A percentile compares a stretch with the other conserved stretches of the same genome.
phyloP scores from a whole-genome alignment of 2,888 invertebrate species.

The Platycnemis pennipes region DNA sequence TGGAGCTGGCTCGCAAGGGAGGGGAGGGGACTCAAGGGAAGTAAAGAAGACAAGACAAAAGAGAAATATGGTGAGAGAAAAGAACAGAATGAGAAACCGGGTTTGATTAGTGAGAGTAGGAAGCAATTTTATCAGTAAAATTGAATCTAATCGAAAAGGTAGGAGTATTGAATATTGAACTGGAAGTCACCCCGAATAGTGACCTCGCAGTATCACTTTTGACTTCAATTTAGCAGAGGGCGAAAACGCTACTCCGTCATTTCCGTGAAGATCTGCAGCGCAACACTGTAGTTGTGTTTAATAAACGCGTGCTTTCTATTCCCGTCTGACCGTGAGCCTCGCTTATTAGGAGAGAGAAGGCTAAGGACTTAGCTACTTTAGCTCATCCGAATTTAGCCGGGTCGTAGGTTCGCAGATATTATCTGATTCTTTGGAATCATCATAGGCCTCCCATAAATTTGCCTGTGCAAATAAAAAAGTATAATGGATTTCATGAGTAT shows the following conservation, averaged over 20 bases:
- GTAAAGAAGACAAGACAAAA: neutral
- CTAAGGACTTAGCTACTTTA: too few species aligned
- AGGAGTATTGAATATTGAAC: neutral
- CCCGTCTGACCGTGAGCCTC: too few species aligned
- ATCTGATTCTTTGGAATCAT: too few species aligned
- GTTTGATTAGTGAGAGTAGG: neutral
- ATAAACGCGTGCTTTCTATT: too few species aligned
- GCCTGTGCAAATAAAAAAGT: too few species aligned
- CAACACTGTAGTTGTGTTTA: too few species aligned
- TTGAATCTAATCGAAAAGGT: neutral
- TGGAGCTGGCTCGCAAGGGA: neutral
- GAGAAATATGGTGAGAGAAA: neutral
- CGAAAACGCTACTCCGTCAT: neutral
- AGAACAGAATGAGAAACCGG: neutral
- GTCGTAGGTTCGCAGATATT: too few species aligned
- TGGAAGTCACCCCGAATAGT: neutral
- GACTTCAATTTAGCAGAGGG: neutral
- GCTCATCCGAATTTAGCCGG: too few species aligned
- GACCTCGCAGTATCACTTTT: neutral
- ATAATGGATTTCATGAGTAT: too few species aligned
- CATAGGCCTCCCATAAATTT: too few species aligned
- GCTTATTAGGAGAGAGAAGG: too few species aligned
- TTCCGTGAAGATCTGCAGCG: neutral
- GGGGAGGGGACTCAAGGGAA: neutral
- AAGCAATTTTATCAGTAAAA: constrained; percentile 13